Base-by-base conservation (phyloP, 2,113 vertebrate genomes). In the Megaceryle maxima region DNA sequence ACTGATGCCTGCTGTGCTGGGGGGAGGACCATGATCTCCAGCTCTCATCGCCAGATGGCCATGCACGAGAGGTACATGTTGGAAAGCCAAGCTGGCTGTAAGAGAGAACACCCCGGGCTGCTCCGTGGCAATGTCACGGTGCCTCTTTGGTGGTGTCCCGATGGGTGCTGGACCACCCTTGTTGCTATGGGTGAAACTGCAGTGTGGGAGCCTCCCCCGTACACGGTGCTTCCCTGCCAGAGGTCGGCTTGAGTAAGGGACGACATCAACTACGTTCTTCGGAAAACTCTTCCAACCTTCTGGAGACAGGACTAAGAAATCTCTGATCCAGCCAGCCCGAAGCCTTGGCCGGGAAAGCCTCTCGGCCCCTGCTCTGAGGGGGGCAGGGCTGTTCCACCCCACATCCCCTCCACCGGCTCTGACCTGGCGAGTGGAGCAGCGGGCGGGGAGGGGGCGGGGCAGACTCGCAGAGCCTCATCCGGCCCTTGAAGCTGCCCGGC, bases 31-130 rank as follows among this genome's bases (percentile, higher is more conserved):
- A 1, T 4, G 0, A 24, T 4, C 13, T 11, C 10, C 67, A 14
- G 33, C 41, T 57, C 25, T 21, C 18, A 3, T 8, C 62, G 21
- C 13, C 60, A 12, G 6, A 9, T 0, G 5, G 31, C 11, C 51
- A 9, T 1, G 5, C 28, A 9, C 0, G 0, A 33, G 31, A 17
- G 24, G 31, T 12, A 78, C 31, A 0, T 0, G 6, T 1, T 1
- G 50, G 64, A 17, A 22, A 78, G 33, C 51, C 57, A 12, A 6
- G 25, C 16, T 9, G 46, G 6, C 79, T 16, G 21, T 1, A 4
- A 28, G 24, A 29, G 20, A 28, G 26, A 5, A 18, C 26, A 20
- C 29, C 2, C 4, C 5, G 3, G 16, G 41, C 70, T 3, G 35
- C 62, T 13, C 53, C 0, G 46, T 1, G 33, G 8, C 51, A 33